These are phyloP conservation scores for Falco cherrug DNA, from an alignment of 2,797 vertebrate species.

Conservation along the genomic window DNA sequence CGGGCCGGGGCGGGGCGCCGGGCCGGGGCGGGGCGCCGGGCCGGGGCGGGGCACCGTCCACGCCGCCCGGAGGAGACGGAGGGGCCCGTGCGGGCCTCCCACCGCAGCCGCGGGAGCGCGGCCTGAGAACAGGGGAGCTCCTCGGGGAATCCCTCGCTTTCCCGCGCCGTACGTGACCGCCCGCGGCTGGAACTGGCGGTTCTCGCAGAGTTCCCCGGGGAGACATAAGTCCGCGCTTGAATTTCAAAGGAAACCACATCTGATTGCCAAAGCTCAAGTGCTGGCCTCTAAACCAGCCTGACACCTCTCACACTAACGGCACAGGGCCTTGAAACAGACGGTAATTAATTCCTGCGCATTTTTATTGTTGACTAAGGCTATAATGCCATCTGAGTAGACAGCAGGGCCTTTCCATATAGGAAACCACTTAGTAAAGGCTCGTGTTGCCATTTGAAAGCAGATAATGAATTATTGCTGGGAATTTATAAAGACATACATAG, in stretches of 20 bases:
- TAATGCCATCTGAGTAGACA: neutral
- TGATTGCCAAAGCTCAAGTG: neutral
- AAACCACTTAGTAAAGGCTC: neutral
- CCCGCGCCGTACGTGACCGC: rapidly evolving
- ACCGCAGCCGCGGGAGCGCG: neutral
- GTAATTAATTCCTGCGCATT: neutral
- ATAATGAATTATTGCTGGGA: neutral
- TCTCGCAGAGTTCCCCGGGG: too few species aligned
- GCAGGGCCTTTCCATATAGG: neutral
- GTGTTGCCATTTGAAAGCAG: neutral
- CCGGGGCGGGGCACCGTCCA: too few species aligned
- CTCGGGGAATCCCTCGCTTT: neutral
- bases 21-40: too few species aligned
- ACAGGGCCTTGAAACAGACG: neutral
- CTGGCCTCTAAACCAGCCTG: neutral
- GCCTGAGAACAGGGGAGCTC: neutral
- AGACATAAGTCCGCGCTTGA: neutral
- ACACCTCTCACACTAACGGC: neutral
- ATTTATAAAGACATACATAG: neutral
- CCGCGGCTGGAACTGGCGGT: rapidly evolving
- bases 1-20: too few species aligned
- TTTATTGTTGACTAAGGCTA: neutral
- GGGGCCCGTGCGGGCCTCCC: neutral
- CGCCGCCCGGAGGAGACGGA: too few species aligned
- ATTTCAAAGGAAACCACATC: neutral